Evolutionary conservation across 2,888 invertebrate species (phyloP), one percentile per base, ranked within the genome.

Genomic region (Tenthredo notha): DNA sequence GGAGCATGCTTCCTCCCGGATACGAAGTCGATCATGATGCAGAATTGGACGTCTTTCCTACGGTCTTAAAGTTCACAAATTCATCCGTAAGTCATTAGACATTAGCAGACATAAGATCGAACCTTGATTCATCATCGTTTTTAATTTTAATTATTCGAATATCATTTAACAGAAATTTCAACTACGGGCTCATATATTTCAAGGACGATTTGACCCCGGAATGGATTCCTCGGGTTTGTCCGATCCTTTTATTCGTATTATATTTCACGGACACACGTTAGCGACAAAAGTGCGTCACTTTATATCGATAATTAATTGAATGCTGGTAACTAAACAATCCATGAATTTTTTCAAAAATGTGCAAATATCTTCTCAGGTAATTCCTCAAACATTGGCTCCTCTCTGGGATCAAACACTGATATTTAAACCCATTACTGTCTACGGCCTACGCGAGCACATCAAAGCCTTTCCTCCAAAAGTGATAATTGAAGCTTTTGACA

Each of bases 101-200:
- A 50, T 50, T 50, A n/a, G 90, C 90, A 4, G 90, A 91, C 84
- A 86, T 0, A 15, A 47, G 47, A 47, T 47, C 47, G 47, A 15
- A 0, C 47, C 47, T 47, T 47, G 47, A 15, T 15, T 47, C 47
- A 15, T 92, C 12, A 86, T 89, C 15, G 87, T 89, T 65, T 86
- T 92, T 15, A 86, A 90, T 85, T 65, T 92, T 10, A 90, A 89
- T 72, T 84, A 84, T 43, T 92, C 92, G 33, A 75, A 75, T 10
- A 75, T 77, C 1, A 92, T 90, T 85, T 90, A 91, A 40, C 92
- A 96, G 94, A 93, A 94, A 86, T 95, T 96, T 86, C 95, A 96
- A 89, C 95, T 95, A 86, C 94, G 95, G 29, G 94, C 95, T 0
- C 96, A 96, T 89, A 94, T 97, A 87, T 96, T 96, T 90, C 96